Evolutionary conservation across 2,888 invertebrate genomes (phyloP), one percentile per base, ranked within the genome.

Genomic region (Bursaphelenchus okinawaensis): DNA sequence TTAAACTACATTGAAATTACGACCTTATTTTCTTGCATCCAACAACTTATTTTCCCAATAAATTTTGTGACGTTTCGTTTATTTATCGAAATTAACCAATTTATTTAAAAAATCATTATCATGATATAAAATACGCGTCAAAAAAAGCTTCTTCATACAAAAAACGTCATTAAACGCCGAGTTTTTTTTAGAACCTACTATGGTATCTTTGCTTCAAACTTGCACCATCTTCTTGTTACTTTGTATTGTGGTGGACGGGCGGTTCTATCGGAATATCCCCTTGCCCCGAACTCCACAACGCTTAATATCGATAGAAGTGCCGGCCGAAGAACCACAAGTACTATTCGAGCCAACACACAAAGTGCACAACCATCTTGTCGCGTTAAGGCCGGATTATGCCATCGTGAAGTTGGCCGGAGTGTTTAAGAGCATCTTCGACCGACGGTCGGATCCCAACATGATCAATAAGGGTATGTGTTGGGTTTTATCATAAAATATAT

Each of bases 371-470:
- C 60, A 59, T 24, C 7, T 59, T 16, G 19, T 59, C 6, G 19
- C 52, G 55, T 23, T 59, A 26, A 31, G 60, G 52, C 60, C 60
- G 19, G 60, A 59, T 24, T 59, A 51, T 20, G 52, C 31, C 12
- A 19, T 59, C 50, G 9, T 50, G 1, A 19, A n/a, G 16, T 20
- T 27, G 24, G 60, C 51, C 60, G 19, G 4, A 1, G 22, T 59
- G 1, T 20, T 59, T 12, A 26, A 50, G 20, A 59, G 50, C 23
- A 16, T 59, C 4, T 58, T 59, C 50, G 60, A 59, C 4, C 22
- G 52, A 20, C 59, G 60, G 22, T 28, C 55, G 1, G 40, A 40
- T 40, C 40, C 40, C 2, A 40, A n/a, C n/a, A 12, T 40, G 16
- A 40, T 40, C n/a, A 40, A 40, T 40, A 40, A 40, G n/a, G 40